Conservation (phyloP, 1,140 invertebrate species). For the Drosophila nasuta region DNA sequence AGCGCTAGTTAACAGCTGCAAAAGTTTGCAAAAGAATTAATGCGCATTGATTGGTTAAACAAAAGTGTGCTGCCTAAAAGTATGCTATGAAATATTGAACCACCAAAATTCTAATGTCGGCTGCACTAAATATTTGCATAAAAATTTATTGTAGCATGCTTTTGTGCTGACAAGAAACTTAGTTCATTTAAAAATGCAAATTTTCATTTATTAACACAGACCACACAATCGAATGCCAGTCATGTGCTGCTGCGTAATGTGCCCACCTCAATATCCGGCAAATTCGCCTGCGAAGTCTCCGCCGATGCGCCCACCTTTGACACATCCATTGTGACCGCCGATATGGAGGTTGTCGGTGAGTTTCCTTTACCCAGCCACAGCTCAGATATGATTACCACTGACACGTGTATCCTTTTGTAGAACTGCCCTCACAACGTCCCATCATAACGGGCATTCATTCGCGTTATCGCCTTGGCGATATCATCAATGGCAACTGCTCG, state of each 20-base stretch:
- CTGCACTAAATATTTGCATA: no score
- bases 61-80: conserved; percentile 5
- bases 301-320: conserved; percentile 94
- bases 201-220: conserved; percentile 73
- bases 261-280: conserved; percentile 88
- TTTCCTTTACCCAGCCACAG: conserved; percentile 19
- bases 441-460: conserved; percentile 89
- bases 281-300: conserved; percentile 92
- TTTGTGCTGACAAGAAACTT: not conserved
- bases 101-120: no score
- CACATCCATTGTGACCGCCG: conserved; percentile 89
- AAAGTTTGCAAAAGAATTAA: not conserved
- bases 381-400: not conserved
- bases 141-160: conserved; percentile 2
- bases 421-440: conserved; percentile 89
- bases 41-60: not conserved
- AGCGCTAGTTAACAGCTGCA: not conserved
- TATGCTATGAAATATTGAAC: not conserved
- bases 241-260: conserved; percentile 87
- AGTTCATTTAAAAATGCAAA: no score
- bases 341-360: conserved; percentile 92
- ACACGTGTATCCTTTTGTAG: conserved; percentile 84
- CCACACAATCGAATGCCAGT: conserved; percentile 87
- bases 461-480: conserved; percentile 90
- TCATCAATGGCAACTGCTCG: conserved; percentile 90